A percentile compares a stretch with the other conserved stretches of the same genome.
These are phyloP conservation scores for Typhlomys cinereus DNA, from an alignment of 2,113 vertebrate species.

Conservation along the genomic window DNA sequence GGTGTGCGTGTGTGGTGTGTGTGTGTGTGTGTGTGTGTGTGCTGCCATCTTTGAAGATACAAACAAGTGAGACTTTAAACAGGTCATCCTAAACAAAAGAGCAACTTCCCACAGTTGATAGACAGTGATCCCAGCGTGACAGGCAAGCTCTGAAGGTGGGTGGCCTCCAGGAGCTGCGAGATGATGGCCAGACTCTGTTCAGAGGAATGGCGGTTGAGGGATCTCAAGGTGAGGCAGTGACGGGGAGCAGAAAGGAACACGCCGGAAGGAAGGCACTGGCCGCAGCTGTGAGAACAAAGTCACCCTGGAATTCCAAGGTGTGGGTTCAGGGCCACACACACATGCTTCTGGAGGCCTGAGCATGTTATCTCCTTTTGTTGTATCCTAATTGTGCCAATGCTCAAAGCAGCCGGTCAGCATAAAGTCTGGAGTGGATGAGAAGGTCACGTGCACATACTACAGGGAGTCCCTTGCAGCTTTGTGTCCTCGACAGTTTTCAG, in stretches of 20 bases:
- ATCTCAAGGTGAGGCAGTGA: too few relatives aligned
- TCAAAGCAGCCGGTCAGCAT: too few relatives aligned
- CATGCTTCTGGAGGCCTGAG: too few relatives aligned
- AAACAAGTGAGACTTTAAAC: not conserved
- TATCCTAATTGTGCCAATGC: too few relatives aligned
- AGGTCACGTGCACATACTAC: too few relatives aligned
- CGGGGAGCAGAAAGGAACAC: not conserved
- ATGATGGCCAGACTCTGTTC: not conserved
- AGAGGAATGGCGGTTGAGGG: not conserved
- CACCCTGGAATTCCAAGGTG: too few relatives aligned
- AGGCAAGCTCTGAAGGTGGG: not conserved
- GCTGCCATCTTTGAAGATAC: not conserved
- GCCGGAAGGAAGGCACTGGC: not conserved
- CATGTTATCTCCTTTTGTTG: too few relatives aligned
- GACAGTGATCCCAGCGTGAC: not conserved
- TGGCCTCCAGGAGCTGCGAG: not conserved
- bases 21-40: accelerated
- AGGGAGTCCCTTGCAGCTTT: not conserved
- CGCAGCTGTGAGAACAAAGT: not conserved
- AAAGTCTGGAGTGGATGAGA: not conserved
- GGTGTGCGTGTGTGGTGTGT: too few relatives aligned
- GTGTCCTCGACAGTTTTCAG: not conserved
- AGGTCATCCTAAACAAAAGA: not conserved
- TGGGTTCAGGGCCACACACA: too few relatives aligned
- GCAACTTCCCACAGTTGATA: not conserved